phyloP scores from a whole-genome alignment of 2,113 vertebrate species.

The Serinus canaria region DNA sequence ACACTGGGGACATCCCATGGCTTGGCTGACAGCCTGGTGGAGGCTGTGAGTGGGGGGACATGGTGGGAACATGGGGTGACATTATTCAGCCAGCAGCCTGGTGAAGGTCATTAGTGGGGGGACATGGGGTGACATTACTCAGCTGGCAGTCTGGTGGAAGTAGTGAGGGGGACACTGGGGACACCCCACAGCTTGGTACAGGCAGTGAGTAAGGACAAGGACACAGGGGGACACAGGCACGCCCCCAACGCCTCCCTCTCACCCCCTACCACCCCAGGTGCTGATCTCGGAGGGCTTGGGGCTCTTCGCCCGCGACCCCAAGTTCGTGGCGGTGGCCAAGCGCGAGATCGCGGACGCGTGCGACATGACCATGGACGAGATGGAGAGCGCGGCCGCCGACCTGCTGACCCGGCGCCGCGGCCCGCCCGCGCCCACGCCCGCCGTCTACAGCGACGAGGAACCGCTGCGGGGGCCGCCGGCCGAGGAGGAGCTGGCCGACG shows the following conservation, averaged over 20 bases:
- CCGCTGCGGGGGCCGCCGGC: constrained; percentile 47
- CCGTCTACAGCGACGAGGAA: constrained; percentile 85
- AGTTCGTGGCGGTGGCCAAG: constrained; percentile 91
- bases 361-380: constrained; percentile 90
- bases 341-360: constrained; percentile 92
- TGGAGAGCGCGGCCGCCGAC: constrained; percentile 89
- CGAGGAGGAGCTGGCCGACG: background rate
- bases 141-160: background rate
- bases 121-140: background rate
- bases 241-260: background rate
- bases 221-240: background rate
- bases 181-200: no score
- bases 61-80: no score
- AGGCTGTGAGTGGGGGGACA: background rate
- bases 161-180: no score
- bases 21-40: no score
- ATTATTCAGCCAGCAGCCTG: accelerated
- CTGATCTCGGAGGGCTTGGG: constrained; percentile 91
- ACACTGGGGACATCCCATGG: no score
- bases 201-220: background rate
- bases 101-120: no score
- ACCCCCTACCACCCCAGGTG: constrained; percentile 69
- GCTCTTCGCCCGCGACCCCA: constrained; percentile 86
- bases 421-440: background rate
- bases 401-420: constrained; percentile 73